Evolutionary conservation across 2,113 vertebrate species (phyloP), one percentile per base, ranked within the genome.

Genomic region (Cyprinodon brontotheroides): DNA sequence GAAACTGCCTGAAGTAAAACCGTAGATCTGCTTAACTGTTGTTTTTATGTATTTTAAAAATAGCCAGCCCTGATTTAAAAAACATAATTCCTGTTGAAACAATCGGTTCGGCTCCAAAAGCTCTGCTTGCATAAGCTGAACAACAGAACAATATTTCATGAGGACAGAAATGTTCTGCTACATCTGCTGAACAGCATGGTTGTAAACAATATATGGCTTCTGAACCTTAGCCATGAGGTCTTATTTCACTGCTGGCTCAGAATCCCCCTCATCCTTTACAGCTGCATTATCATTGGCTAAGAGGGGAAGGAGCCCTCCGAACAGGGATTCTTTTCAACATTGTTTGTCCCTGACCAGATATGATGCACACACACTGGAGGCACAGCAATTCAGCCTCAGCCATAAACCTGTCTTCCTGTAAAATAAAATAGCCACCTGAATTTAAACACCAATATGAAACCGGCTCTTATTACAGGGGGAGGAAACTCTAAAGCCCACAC

Each of bases 81-180:
- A 62, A 41, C 70, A 70, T 67, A 71, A 59, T 14, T 78, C 63
- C 72, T 72, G 75, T 88, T 84, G 82, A 79, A 85, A 78, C 45
- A 88, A 92, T 85, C 74, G 84, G 89, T 83, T 91, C 88, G 87
- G 75, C 72, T 85, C 85, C 83, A 87, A 76, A 69, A 83, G 61
- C 83, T 86, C 69, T 4, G 2, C 85, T 74, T 15, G 59, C 45
- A 77, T 53, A 72, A 41, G 61, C 50, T 36, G 15, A 85, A 38
- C 50, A 76, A n/a, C 72, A 41, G 59, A 72, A 47, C 74, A 37
- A 45, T 65, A 62, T 75, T 75, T 81, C 70, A 73, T 53, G 2
- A 40, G 70, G 37, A 76, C 1, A 74, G 61, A 72, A 79, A 72
- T 73, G 81, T 77, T 72, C 64, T 70, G 60, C 68, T 38, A 74